Evolutionary conservation across 2,888 invertebrate species (phyloP).

Genomic region (Rhagium mordax): DNA sequence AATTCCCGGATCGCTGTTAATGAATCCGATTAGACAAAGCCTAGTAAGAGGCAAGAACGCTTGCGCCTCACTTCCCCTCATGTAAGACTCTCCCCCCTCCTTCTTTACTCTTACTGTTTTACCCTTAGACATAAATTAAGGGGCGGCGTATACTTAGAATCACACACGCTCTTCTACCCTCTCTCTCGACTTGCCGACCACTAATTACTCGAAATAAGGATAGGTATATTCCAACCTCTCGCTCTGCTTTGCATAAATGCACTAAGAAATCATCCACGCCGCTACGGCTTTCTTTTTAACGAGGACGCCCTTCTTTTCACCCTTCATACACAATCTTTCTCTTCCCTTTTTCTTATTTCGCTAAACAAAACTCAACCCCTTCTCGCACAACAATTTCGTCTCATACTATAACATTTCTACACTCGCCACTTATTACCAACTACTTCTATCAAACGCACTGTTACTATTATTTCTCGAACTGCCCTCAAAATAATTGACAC

Average conservation of each 20-base stretch:
- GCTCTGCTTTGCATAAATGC: conserved; percentile 70
- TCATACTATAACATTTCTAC: not conserved
- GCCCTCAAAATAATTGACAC: not conserved
- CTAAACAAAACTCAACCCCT: conserved; percentile 56
- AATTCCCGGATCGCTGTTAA: conserved; percentile 74
- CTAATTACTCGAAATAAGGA: conserved; percentile 69
- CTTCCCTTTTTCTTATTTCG: conserved; percentile 60
- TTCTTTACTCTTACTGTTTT: conserved; percentile 70
- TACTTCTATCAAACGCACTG: not conserved
- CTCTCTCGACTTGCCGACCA: conserved; percentile 68
- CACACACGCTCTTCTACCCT: conserved; percentile 67
- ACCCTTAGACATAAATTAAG: conserved; percentile 72
- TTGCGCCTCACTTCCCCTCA: conserved; percentile 67
- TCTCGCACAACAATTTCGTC: conserved; percentile 21
- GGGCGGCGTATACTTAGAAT: conserved; percentile 71
- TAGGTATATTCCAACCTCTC: conserved; percentile 53
- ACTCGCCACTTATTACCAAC: not conserved
- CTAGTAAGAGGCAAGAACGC: conserved; percentile 70
- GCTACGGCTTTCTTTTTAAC: conserved; percentile 62
- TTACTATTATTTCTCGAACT: not conserved
- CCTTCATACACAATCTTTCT: conserved; percentile 58
- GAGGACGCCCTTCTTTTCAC: conserved; percentile 64
- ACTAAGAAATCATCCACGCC: conserved; percentile 64
- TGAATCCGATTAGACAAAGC: conserved; percentile 75
- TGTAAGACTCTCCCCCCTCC: conserved; percentile 62